Percentiles rank a stretch among this genome's conserved stretches.
Conservation (phyloP, 2,797 vertebrate species). For the Gymnopithys bicolor region DNA sequence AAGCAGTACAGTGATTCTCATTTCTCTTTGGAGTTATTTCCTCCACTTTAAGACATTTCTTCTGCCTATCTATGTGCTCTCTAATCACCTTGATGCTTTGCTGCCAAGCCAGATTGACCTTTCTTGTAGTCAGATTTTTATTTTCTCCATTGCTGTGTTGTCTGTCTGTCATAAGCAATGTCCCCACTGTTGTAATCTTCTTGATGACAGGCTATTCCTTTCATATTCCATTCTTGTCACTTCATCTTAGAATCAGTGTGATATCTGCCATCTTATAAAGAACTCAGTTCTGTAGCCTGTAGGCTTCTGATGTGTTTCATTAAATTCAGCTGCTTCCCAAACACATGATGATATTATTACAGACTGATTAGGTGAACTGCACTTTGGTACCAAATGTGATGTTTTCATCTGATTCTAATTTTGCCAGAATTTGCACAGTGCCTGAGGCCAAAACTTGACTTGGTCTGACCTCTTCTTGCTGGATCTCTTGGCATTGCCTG, state of each 20-base stretch:
- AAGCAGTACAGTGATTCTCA: background rate
- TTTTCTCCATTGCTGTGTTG: background rate
- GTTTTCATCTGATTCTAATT: slow-evolving; percentile 12
- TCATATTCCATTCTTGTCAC: background rate
- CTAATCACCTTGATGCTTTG: background rate
- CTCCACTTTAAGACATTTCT: background rate
- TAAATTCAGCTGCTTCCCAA: slow-evolving; percentile 5
- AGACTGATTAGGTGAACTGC: background rate
- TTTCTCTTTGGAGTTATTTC: background rate
- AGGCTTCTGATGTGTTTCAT: slow-evolving; percentile 5
- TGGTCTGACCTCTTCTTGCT: background rate
- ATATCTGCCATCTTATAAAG: background rate
- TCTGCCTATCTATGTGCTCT: background rate
- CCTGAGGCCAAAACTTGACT: background rate
- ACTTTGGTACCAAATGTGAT: background rate
- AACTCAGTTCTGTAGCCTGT: background rate
- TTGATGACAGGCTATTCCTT: background rate
- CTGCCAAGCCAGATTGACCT: background rate
- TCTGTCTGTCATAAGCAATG: background rate
- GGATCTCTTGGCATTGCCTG: background rate
- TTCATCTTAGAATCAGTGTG: background rate
- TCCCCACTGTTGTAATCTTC: background rate
- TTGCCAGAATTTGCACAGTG: background rate
- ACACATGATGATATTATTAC: background rate
- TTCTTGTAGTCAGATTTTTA: background rate